phyloP scores from a whole-genome alignment of 1,140 invertebrate species.

The Cryptotermes secundus region DNA sequence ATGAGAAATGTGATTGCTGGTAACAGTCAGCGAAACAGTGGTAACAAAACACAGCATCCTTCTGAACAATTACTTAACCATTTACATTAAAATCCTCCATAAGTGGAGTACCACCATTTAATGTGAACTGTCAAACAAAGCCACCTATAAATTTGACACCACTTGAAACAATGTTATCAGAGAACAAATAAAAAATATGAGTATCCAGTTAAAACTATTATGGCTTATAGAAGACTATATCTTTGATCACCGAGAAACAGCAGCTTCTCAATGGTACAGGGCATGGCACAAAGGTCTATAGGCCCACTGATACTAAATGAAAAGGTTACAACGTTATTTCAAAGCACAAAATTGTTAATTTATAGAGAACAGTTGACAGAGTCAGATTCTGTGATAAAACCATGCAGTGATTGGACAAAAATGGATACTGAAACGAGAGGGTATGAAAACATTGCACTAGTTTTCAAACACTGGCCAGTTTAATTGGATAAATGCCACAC shows the following conservation, averaged over 20 bases:
- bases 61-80: background rate
- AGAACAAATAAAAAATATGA: no score
- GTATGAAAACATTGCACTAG: no score
- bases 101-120: background rate
- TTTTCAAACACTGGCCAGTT: no score
- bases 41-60: background rate
- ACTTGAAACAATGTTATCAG: no score
- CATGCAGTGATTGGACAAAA: conserved; percentile 7
- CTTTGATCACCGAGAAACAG: background rate
- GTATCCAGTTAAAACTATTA: no score
- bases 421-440: background rate
- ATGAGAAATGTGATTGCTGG: no score
- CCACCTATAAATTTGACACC: no score
- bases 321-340: background rate
- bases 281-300: background rate
- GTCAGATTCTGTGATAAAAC: background rate
- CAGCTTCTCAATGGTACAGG: background rate
- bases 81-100: background rate
- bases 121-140: no score
- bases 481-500: no score
- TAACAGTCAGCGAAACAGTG: no score
- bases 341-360: conserved; percentile 17
- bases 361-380: background rate
- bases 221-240: background rate
- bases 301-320: background rate